These are phyloP conservation scores for Melanotaenia maccullochi DNA, from an alignment of 2,797 vertebrate genomes.

Conservation along the genomic window DNA sequence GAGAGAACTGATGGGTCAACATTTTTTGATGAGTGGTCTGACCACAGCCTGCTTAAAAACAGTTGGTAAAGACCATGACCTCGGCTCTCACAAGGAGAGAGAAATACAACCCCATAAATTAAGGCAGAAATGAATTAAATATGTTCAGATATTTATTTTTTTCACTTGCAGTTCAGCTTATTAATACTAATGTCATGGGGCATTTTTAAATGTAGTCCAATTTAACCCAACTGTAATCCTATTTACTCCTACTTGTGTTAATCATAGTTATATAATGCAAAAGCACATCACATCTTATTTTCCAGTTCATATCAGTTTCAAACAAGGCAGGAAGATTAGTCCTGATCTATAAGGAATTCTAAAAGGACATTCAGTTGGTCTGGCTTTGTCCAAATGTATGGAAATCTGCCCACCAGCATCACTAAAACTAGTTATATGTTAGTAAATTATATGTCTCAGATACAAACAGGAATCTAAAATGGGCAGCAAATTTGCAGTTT, in stretches of 20 bases:
- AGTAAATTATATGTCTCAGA: not conserved
- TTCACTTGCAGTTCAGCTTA: not conserved
- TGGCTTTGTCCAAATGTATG: not conserved
- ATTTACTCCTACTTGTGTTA: not conserved
- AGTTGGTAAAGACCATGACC: no score
- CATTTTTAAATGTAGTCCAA: not conserved
- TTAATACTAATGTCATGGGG: not conserved
- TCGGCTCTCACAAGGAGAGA: no score
- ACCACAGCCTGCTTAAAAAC: no score
- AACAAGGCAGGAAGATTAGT: not conserved
- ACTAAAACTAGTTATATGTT: not conserved
- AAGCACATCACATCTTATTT: no score
- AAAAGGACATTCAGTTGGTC: not conserved
- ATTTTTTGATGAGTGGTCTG: no score
- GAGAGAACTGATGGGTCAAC: no score
- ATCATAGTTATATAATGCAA: not conserved
- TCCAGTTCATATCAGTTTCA: no score
- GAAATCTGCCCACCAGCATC: not conserved
- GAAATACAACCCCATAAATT: not conserved
- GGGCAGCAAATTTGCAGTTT: no score
- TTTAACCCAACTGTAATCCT: not conserved
- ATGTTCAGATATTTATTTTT: not conserved
- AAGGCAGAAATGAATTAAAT: not conserved
- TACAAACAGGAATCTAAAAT: no score
- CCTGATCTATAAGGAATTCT: not conserved